Base-by-base conservation (phyloP, 35 echinoderm and acorn worm genomes). In the Ptychodera flava region DNA sequence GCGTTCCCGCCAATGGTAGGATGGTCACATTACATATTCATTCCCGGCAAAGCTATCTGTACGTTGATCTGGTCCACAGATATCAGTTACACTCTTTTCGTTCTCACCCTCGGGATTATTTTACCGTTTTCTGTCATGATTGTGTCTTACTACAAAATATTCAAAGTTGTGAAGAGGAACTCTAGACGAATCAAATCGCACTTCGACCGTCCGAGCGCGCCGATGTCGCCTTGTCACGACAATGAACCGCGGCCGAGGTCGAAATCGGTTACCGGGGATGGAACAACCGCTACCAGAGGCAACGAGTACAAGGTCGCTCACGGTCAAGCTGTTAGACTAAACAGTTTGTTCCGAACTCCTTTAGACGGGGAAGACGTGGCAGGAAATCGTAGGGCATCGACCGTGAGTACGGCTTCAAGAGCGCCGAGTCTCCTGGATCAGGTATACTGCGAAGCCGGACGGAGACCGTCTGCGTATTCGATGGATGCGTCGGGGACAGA, bases 41-140 rank as follows among this genome's bases (percentile, higher is more conserved):
- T 97, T 32, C 36, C 81, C 16, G 86, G 77, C 35, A 36, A 91
- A 32, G 91, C 94, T 28, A 93, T 97, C 33, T 97, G 94, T 52
- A 97, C 94, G 0, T 77, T 97, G 27, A 37, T 85, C 36, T 97
- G 94, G 94, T 97, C 94, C 16, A 97, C 94, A 10, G 77, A 97
- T 36, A 86, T 83, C n/a, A 88, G 85, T 16, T 97, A 97, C 83
- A 97, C 94, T 0, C 36, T 89, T 16, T 97, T 97, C 79, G 86
- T 97, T 14, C 91, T 97, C 78, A 36, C 92, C 0, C 36, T 97
- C 1, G 94, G 94, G 0, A 92, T 93, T 1, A 79, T 88, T 38
- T 34, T 87, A 28, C 94, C 94, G 2, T 97, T 97, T 36, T 76
- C 83, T 15, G 85, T 93, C 29, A 97, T 91, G 16, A 77, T 97